Evolutionary conservation across 2,113 vertebrate species (phyloP).

Genomic region (Grallaria varia): DNA sequence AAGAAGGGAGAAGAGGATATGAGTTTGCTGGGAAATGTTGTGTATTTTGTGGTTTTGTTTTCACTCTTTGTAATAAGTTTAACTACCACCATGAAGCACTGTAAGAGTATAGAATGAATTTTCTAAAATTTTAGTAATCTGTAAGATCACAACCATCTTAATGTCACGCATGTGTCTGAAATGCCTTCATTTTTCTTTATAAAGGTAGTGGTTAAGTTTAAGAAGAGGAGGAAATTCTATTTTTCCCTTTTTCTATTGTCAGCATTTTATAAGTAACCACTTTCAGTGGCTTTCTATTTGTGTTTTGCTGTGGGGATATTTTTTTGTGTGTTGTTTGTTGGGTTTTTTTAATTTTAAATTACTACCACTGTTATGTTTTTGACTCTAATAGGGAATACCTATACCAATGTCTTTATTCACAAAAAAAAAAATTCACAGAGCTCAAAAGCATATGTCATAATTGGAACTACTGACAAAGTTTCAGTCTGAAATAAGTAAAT

Average conservation of each 20-base stretch:
- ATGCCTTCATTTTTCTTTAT: background rate
- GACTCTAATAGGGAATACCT: background rate
- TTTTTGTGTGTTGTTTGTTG: background rate
- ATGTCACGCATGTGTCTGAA: background rate
- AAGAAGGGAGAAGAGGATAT: background rate
- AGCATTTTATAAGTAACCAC: background rate
- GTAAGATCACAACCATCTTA: background rate
- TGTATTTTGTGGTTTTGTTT: background rate
- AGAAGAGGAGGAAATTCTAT: background rate
- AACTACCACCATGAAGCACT: background rate
- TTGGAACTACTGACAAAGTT: background rate
- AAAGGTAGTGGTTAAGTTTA: background rate
- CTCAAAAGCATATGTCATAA: background rate
- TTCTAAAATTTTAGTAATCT: background rate
- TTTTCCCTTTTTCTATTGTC: background rate
- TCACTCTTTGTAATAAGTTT: background rate
- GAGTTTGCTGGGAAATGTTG: background rate
- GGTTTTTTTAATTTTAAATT: background rate
- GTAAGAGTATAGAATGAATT: background rate
- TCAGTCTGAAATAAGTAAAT: background rate
- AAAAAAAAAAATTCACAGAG: background rate
- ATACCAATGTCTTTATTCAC: background rate
- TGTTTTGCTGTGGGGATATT: accelerated
- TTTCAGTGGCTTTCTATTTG: background rate
- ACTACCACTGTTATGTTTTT: background rate